Percentiles rank a stretch among this genome's conserved stretches.
phyloP scores from a whole-genome alignment of 37 sponge, comb jelly and placozoan genomes.

The Spongia lamella region DNA sequence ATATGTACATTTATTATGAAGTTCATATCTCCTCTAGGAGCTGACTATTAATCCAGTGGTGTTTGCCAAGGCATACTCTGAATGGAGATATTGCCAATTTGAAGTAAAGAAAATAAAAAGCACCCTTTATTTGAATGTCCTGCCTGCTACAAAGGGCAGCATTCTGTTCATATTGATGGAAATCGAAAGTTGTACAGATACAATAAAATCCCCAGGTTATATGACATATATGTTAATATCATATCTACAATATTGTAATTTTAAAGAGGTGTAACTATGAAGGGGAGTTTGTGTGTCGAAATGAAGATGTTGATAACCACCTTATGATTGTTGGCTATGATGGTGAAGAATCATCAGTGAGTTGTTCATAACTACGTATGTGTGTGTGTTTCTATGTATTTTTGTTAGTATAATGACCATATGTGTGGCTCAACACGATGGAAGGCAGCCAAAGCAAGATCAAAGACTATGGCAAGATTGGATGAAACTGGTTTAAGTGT shows the following conservation, averaged over 20 bases:
- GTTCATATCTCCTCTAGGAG: no score
- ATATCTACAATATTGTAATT: background rate
- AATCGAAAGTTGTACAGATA: conserved; percentile 6
- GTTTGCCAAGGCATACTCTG: conserved; percentile 1
- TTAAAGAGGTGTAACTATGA: background rate
- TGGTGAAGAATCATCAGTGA: background rate
- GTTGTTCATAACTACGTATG: no score
- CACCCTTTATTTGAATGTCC: conserved; percentile 1
- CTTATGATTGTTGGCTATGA: background rate
- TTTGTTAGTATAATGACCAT: no score
- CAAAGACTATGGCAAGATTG: conserved; percentile 15
- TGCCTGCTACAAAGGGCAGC: background rate
- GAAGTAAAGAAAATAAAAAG: no score
- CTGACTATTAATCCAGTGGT: conserved; percentile 3
- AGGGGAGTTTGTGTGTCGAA: background rate
- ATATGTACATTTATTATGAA: no score
- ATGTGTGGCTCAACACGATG: conserved; percentile 7
- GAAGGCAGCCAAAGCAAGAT: conserved; percentile 10
- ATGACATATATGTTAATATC: background rate
- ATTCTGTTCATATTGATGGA: conserved; percentile 8
- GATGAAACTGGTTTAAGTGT: conserved; percentile 11
- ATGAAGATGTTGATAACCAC: background rate
- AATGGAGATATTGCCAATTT: conserved; percentile 11
- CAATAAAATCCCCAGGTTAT: conserved; percentile 6
- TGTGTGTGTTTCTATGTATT: no score